Base-by-base conservation (phyloP, 2,797 vertebrate genomes). In the Orientallactaga sibirica region DNA sequence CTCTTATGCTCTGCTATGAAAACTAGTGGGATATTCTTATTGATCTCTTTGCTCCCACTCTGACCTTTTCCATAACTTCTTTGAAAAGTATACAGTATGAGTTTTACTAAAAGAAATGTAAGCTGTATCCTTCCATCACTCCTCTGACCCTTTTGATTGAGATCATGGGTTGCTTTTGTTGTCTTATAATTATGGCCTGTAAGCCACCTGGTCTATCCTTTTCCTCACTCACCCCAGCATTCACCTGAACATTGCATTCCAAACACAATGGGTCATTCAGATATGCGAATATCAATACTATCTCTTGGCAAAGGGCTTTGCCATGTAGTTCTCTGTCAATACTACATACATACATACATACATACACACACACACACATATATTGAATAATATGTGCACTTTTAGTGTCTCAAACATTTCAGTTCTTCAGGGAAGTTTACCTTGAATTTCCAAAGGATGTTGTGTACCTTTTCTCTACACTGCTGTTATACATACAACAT, bases 91-190 rank as follows among this genome's bases (percentile, higher is more conserved):
- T 37, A 14, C 33, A 77, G 29, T 66, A 48, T 24, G 25, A 71
- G 25, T 12, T 76, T 25, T 77, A 73, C 14, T 76, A 86, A 80
- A 48, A 20, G 15, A 89, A 93, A 78, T 79, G 19, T 77, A 73
- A 41, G 66, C 7, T 48, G 18, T 0, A 41, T 0, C 0, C 3
- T 71, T 80, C 14, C 8, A 18, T 43, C 37, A 33, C 1, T 33
- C 70, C 29, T 75, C 58, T 94, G 52, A 3, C 5, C 3, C 5
- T 55, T 79, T 33, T 3, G 27, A 74, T 33, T 75, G 52, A 84
- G 12, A 80, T 7, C 10, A 70, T 70, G 67, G 55, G 12, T 33
- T 16, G n/a, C n/a, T 16, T 80, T 85, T 75, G n/a, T 64, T 68
- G 27, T 14, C 9, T 68, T 68, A 29, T 29, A 33, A n/a, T 29